phyloP scores from a whole-genome alignment of 2,113 vertebrate species.

The Sciurus niger region DNA sequence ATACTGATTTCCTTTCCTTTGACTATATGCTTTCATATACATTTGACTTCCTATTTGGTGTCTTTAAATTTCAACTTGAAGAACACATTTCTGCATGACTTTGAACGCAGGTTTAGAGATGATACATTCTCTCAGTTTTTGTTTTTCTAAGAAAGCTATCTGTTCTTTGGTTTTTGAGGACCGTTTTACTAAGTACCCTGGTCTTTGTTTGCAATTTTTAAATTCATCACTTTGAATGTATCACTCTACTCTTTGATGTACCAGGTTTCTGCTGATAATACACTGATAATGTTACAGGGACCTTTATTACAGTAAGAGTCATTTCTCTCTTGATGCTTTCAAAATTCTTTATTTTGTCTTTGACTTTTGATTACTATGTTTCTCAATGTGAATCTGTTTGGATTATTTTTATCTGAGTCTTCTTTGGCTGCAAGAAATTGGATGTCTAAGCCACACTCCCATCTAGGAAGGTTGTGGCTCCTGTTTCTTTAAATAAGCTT shows the following conservation, averaged over 20 bases:
- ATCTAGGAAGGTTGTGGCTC: neutral
- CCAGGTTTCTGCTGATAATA: neutral
- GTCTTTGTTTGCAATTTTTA: neutral
- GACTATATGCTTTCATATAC: neutral
- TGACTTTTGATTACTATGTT: neutral
- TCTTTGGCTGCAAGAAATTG: neutral
- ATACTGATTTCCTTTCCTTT: neutral
- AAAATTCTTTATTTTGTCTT: neutral
- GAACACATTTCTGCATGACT: neutral
- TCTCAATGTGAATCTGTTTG: too few relatives aligned
- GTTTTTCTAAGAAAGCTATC: neutral
- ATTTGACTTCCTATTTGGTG: neutral
- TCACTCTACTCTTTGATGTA: neutral
- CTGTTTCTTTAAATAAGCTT: neutral
- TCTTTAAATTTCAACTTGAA: neutral
- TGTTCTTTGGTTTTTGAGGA: neutral
- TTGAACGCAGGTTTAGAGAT: neutral
- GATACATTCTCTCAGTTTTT: neutral
- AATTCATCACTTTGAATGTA: neutral
- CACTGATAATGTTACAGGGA: neutral
- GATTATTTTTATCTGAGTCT: neutral
- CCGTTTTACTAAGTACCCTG: neutral
- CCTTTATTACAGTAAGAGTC: neutral
- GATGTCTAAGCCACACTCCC: too few relatives aligned
- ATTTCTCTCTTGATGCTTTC: neutral